phyloP scores from a whole-genome alignment of 2,113 vertebrate genomes.

The Poecilia latipinna region DNA sequence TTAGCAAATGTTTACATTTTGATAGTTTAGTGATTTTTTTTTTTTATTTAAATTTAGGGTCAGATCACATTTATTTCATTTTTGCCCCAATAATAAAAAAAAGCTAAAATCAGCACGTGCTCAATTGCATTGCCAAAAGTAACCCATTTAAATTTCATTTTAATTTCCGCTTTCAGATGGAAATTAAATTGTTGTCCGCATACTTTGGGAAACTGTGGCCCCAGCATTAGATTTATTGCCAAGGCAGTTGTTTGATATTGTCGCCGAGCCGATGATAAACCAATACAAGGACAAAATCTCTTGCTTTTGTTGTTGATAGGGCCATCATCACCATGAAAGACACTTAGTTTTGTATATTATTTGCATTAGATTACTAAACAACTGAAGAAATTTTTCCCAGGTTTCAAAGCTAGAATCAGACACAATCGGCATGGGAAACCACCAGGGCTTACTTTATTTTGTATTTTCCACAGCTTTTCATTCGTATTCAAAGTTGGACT shows the following conservation, averaged over 20 bases:
- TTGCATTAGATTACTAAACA: constrained; percentile 54
- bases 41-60: no score
- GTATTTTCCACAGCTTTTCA: neutral
- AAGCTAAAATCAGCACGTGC: constrained; percentile 20
- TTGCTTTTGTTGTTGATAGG: constrained; percentile 36
- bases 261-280: constrained; percentile 51
- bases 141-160: constrained; percentile 14
- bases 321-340: constrained; percentile 74
- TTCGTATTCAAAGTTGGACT: neutral
- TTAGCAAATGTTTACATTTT: no score
- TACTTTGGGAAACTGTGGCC: constrained; percentile 43
- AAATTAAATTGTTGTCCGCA: constrained; percentile 58
- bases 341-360: constrained; percentile 58
- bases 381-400: constrained; percentile 44
- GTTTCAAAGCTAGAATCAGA: constrained; percentile 34
- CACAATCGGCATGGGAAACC: neutral
- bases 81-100: no score
- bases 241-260: constrained; percentile 55
- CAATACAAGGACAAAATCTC: constrained; percentile 52
- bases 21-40: no score
- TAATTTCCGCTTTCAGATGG: constrained; percentile 37
- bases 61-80: no score
- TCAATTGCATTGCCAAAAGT: constrained; percentile 33
- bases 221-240: constrained; percentile 56
- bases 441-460: neutral